These are phyloP conservation scores for Toxotes chatareus DNA, from an alignment of 2,113 vertebrate species.

Conservation along the genomic window DNA sequence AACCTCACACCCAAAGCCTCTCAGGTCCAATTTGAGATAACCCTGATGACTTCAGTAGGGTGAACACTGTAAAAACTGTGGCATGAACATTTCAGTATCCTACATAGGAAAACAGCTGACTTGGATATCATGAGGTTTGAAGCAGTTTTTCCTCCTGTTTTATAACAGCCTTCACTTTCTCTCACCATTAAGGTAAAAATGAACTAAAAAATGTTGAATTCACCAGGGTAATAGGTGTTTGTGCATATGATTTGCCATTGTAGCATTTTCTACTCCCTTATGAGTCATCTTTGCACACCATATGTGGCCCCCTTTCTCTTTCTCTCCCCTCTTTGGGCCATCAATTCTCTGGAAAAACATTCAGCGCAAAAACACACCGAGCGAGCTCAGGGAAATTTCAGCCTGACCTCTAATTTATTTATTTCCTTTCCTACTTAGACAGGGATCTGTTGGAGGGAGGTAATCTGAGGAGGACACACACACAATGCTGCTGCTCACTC, in stretches of 20 bases:
- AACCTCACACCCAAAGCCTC: background rate
- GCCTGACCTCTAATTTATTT: slow-evolving; percentile 70
- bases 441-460: slow-evolving; percentile 40
- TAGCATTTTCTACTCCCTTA: slow-evolving; percentile 24
- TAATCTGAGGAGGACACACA: slow-evolving; percentile 56
- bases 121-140: background rate
- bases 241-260: background rate
- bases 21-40: background rate
- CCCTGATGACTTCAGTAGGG: background rate
- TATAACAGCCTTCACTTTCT: background rate
- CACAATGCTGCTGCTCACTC: slow-evolving; percentile 30
- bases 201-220: slow-evolving; percentile 5
- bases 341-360: slow-evolving; percentile 25
- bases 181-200: slow-evolving; percentile 10
- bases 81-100: background rate
- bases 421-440: slow-evolving; percentile 55
- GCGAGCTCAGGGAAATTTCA: slow-evolving; percentile 40
- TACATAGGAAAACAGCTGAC: background rate
- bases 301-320: slow-evolving; percentile 31
- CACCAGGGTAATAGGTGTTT: background rate
- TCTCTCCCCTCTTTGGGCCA: background rate
- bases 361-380: slow-evolving; percentile 4
- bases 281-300: slow-evolving; percentile 49
- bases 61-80: background rate
- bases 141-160: background rate